Evolutionary conservation across 1,140 invertebrate species (phyloP).

Genomic region (Temnothorax nylanderi): DNA sequence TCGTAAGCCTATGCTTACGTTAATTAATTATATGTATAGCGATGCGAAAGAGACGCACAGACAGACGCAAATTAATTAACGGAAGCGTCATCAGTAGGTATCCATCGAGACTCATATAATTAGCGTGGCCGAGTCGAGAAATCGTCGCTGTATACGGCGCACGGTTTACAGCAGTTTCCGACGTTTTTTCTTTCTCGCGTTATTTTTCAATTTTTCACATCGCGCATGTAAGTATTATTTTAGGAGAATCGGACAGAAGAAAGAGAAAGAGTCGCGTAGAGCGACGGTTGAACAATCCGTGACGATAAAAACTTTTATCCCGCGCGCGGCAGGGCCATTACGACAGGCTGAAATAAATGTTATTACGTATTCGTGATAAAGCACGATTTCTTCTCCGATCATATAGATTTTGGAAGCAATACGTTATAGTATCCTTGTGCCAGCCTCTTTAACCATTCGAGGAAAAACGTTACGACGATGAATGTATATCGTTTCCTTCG

Average conservation of each 20-base stretch:
- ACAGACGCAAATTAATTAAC: constrained; percentile 68
- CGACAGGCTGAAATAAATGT: constrained; percentile 2
- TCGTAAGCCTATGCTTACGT: constrained; percentile 35
- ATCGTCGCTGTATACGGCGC: background rate
- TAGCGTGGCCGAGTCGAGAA: constrained; percentile 20
- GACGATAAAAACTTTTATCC: background rate
- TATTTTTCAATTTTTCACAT: background rate
- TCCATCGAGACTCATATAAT: constrained; percentile 42
- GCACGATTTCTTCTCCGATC: constrained; percentile 32
- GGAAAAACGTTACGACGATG: background rate
- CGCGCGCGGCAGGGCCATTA: background rate
- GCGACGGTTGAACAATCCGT: background rate
- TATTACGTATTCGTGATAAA: constrained; percentile 59
- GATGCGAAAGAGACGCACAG: constrained; percentile 14
- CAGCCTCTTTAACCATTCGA: background rate
- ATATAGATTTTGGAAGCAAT: constrained; percentile 24
- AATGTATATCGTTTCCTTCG: background rate
- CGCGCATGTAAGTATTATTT: background rate
- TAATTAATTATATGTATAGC: constrained; percentile 55
- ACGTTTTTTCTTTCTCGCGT: background rate
- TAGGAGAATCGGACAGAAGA: background rate
- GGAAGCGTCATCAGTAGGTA: constrained; percentile 17
- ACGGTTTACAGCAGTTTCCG: background rate
- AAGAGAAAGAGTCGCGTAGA: background rate
- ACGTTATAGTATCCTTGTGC: background rate